Conservation (phyloP, 2,797 vertebrate species). For the Anguilla pacifica region DNA sequence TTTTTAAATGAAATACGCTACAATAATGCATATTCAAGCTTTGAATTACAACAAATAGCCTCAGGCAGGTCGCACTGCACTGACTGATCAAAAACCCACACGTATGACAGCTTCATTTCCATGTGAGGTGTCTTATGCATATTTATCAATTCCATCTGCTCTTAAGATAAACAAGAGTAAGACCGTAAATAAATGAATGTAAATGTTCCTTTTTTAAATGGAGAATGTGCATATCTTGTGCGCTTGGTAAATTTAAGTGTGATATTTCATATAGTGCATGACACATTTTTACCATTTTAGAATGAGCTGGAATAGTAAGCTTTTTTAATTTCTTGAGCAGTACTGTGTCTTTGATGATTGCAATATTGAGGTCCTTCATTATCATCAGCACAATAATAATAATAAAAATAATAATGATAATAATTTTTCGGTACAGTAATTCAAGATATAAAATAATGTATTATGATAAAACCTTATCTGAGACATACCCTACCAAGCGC, state of each 20-base stretch:
- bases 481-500: no score
- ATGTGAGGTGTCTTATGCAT: slow-evolving; percentile 59
- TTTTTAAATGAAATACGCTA: slow-evolving; percentile 43
- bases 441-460: neutral
- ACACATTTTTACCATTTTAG: neutral
- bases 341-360: neutral
- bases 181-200: slow-evolving; percentile 49
- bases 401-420: no score
- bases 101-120: slow-evolving; percentile 56
- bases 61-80: slow-evolving; percentile 49
- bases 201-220: slow-evolving; percentile 31
- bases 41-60: slow-evolving; percentile 64
- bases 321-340: neutral
- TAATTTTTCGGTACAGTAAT: neutral
- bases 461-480: neutral
- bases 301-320: neutral
- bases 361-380: neutral
- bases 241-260: slow-evolving; percentile 25
- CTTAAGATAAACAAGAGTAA: slow-evolving; percentile 28
- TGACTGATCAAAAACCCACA: slow-evolving; percentile 60
- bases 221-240: neutral
- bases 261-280: neutral
- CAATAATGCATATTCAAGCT: slow-evolving; percentile 59
- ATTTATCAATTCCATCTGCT: slow-evolving; percentile 66
- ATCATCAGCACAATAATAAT: neutral